Conservation (phyloP, 2,797 vertebrate genomes). For the Philypnodon macrostomus region DNA sequence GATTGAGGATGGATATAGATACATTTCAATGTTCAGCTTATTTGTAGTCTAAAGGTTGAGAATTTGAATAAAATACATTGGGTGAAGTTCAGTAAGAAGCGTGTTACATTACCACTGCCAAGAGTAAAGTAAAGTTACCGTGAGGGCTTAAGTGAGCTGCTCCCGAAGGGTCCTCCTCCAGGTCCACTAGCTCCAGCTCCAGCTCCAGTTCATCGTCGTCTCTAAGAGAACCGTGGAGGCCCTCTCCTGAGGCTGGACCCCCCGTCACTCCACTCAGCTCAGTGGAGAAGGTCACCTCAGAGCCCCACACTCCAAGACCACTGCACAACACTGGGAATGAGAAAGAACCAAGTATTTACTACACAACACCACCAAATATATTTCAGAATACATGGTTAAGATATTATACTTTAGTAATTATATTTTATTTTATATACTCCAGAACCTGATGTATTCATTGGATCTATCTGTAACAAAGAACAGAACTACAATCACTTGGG, state of each 20-base stretch:
- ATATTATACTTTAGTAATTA: too few relatives aligned
- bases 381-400: too few relatives aligned
- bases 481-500: background rate
- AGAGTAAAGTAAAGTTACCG: constrained; percentile 28
- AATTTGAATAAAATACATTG: too few relatives aligned
- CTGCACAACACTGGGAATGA: constrained; percentile 59
- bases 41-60: too few relatives aligned
- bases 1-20: too few relatives aligned
- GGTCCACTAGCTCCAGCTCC: constrained; percentile 46
- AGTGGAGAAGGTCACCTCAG: constrained; percentile 44
- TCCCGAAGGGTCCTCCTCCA: constrained; percentile 58
- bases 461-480: background rate
- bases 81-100: too few relatives aligned
- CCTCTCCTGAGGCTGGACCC: constrained; percentile 65
- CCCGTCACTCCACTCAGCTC: constrained; percentile 46
- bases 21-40: too few relatives aligned
- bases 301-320: constrained; percentile 39
- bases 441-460: too few relatives aligned
- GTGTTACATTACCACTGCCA: background rate
- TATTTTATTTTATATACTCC: too few relatives aligned
- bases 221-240: constrained; percentile 37
- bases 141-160: constrained; percentile 7
- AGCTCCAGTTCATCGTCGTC: constrained; percentile 61
- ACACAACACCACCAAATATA: too few relatives aligned
- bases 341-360: too few relatives aligned